A percentile compares a stretch with the other conserved stretches of the same genome.
Evolutionary conservation across 2,888 invertebrate species (phyloP).

Genomic region (Agonopterix heracliana): DNA sequence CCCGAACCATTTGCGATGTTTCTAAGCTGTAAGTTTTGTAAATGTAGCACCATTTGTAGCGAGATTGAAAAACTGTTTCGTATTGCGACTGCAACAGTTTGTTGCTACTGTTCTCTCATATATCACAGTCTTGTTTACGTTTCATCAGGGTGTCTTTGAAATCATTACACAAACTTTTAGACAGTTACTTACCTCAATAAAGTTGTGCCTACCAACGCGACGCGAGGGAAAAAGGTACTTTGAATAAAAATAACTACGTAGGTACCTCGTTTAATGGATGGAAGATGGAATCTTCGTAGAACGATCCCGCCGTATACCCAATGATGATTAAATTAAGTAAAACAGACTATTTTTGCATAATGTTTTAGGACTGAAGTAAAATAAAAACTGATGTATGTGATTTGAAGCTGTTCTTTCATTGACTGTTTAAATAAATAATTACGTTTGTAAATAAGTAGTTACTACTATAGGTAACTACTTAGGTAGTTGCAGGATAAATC

Average conservation of each 20-base stretch:
- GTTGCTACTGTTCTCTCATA: conserved; percentile 8
- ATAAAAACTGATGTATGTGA: no score
- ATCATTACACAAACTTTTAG: neutral
- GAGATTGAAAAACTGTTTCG: conserved; percentile 70
- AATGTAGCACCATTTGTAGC: conserved; percentile 69
- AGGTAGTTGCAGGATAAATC: no score
- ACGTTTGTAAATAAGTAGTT: no score
- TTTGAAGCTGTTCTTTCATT: no score
- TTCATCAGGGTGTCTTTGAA: neutral
- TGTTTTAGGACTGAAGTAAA: no score
- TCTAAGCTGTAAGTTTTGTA: conserved; percentile 64
- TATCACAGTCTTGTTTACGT: conserved; percentile 5
- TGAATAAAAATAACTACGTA: neutral
- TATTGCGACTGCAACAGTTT: conserved; percentile 39
- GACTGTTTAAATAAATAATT: no score
- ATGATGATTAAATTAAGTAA: no score
- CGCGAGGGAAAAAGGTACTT: neutral
- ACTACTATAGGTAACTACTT: no score
- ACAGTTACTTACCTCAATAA: neutral
- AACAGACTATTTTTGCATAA: no score
- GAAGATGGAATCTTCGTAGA: no score
- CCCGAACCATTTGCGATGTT: conserved; percentile 51
- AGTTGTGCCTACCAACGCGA: neutral
- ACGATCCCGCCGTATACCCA: no score
- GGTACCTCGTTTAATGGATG: no score